Evolutionary conservation across 1,140 invertebrate species (phyloP), one percentile per base, ranked within the genome.

Genomic region (Pseudachorutes palmiensis): DNA sequence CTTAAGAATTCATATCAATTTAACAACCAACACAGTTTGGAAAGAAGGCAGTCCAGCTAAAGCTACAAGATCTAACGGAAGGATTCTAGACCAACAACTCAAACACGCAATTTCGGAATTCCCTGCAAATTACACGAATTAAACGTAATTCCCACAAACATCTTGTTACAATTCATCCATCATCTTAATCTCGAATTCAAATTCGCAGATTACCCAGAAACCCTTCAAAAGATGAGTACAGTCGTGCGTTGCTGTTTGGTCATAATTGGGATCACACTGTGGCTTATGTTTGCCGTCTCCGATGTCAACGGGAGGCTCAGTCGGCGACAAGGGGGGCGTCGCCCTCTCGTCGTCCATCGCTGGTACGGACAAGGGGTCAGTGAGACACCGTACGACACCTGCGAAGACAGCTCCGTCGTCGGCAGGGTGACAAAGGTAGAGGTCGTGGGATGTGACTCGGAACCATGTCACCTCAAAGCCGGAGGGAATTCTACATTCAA

Each of bases 371-470:
- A 64, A 2, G 64, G 29, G 2, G 31, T 30, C 1, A 51, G 45
- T 31, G 62, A 31, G 24, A 70, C 68, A 24, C 66, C 65, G 0
- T 70, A 66, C 57, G 29, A 29, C 9, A 67, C 70, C n/a, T 73
- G 71, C 59, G 66, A 58, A 14, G 51, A 24, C 51, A 5, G 9
- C 51, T 67, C 65, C 12, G 22, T 26, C 9, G 66, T 32, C 2
- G 33, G 31, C 2, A 67, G 57, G 22, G 24, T 74, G 36, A 63
- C 30, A 24, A 64, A 36, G 24, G 65, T 74, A 16, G 33, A 67
- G 58, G 65, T 74, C 14, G 60, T 62, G 58, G 62, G 64, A n/a
- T 74, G 72, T 65, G 67, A 55, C 19, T 66, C n/a, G 57, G 70
- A 69, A 22, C 16, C 62, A 28, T 74, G 72, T 51, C 65, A 67